Evolutionary conservation across 2,888 invertebrate species (phyloP).

Genomic region (Alitta virens): DNA sequence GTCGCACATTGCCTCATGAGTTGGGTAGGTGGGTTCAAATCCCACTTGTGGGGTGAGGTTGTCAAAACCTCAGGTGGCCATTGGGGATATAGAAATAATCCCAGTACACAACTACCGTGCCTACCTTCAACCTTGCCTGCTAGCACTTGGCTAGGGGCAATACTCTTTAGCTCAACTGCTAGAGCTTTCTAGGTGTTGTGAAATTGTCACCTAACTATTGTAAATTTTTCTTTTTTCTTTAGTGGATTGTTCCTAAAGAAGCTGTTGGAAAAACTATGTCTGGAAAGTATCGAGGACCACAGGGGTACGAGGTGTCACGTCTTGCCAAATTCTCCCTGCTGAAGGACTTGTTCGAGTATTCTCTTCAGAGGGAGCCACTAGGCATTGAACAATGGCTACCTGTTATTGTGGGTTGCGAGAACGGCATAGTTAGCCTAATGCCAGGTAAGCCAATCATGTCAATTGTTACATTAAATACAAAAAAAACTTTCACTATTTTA

Average conservation of each 20-base stretch:
- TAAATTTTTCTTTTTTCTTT: conserved; percentile 2
- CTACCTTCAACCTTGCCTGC: no score
- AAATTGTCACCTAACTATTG: neutral
- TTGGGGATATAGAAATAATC: no score
- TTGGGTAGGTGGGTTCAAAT: no score
- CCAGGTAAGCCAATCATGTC: conserved; percentile 12
- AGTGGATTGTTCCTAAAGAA: conserved; percentile 14
- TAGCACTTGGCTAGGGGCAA: no score
- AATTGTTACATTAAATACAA: no score
- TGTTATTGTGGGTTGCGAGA: conserved; percentile 4
- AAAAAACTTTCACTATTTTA: no score
- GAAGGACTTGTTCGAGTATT: conserved; percentile 1
- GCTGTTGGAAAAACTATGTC: neutral
- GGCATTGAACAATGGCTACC: conserved; percentile 3
- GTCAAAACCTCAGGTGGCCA: no score
- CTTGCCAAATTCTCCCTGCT: conserved; percentile 9
- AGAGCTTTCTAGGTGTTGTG: no score
- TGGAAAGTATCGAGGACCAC: neutral
- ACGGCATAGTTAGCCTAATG: conserved; percentile 1
- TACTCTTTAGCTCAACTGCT: no score
- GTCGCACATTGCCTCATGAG: no score
- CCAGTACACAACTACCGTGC: no score
- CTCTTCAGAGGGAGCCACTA: neutral
- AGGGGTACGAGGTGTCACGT: conserved; percentile 15
- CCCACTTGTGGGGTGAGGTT: no score